A percentile compares a stretch with the other conserved stretches of the same genome.
Conservation (phyloP, 2,797 vertebrate species). For the Myioborus miniatus region DNA sequence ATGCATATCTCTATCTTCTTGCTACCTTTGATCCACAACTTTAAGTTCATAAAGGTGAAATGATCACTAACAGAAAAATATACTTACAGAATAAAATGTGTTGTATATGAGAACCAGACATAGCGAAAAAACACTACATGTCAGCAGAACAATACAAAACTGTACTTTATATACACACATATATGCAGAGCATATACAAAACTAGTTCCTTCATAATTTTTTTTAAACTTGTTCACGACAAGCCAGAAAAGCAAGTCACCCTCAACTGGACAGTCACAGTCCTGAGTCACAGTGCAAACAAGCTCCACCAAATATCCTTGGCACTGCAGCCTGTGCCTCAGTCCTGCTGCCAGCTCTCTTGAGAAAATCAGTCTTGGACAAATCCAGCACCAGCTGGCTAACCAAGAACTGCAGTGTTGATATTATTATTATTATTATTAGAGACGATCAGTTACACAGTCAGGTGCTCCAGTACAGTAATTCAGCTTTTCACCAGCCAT, state of each 20-base stretch:
- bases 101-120: conserved; percentile 24
- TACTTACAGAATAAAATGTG: conserved; percentile 2
- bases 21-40: neutral
- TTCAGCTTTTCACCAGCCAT: neutral
- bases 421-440: neutral
- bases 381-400: conserved; percentile 13
- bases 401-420: neutral
- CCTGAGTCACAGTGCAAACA: neutral
- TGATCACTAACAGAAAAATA: neutral
- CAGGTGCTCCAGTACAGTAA: neutral
- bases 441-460: neutral
- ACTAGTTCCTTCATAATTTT: neutral
- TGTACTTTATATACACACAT: conserved; percentile 64
- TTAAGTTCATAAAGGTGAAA: conserved; percentile 9
- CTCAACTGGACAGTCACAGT: neutral
- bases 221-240: neutral
- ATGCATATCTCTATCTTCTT: neutral
- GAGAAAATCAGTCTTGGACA: neutral
- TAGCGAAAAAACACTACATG: conserved; percentile 45
- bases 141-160: conserved; percentile 21
- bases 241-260: neutral
- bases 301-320: neutral
- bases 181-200: neutral
- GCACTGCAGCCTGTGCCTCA: neutral
- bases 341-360: neutral